These are phyloP conservation scores for Scolanthus callimorphus DNA, from an alignment of 92 coral and sea anemone species.

Conservation along the genomic window DNA sequence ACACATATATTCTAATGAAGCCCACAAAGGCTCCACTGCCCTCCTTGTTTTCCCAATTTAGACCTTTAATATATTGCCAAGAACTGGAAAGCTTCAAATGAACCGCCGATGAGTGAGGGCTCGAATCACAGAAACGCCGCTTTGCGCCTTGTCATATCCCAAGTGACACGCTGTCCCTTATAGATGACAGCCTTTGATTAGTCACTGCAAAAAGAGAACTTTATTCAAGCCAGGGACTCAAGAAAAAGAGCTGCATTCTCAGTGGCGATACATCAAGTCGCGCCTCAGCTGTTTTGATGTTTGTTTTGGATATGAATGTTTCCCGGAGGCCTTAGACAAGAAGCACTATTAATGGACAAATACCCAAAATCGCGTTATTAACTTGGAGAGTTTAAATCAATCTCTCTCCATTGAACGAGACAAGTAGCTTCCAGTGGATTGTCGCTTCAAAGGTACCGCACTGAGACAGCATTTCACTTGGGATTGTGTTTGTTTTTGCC, in stretches of 20 bases:
- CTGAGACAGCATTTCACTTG: conserved; percentile 6
- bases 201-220: too few relatives aligned
- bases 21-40: not conserved
- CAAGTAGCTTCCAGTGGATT: conserved; percentile 21
- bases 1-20: not conserved
- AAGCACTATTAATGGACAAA: conserved; percentile 62
- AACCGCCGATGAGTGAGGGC: conserved; percentile 11
- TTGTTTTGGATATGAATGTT: conserved; percentile 36
- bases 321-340: conserved; percentile 30
- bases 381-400: conserved; percentile 34
- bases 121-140: conserved; percentile 7
- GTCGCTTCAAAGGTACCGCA: conserved; percentile 20
- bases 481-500: conserved; percentile 8
- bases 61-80: not conserved
- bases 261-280: conserved; percentile 32
- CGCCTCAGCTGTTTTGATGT: conserved; percentile 52
- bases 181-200: too few relatives aligned
- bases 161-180: too few relatives aligned
- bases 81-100: conserved; percentile 11
- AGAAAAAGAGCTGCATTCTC: too few relatives aligned
- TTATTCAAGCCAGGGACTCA: too few relatives aligned
- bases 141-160: not conserved
- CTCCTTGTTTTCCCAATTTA: not conserved
- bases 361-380: conserved; percentile 41
- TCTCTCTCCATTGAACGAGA: conserved; percentile 15